Conservation (phyloP, 2,113 vertebrate species). For the Petrocephalus microphthalmus region DNA sequence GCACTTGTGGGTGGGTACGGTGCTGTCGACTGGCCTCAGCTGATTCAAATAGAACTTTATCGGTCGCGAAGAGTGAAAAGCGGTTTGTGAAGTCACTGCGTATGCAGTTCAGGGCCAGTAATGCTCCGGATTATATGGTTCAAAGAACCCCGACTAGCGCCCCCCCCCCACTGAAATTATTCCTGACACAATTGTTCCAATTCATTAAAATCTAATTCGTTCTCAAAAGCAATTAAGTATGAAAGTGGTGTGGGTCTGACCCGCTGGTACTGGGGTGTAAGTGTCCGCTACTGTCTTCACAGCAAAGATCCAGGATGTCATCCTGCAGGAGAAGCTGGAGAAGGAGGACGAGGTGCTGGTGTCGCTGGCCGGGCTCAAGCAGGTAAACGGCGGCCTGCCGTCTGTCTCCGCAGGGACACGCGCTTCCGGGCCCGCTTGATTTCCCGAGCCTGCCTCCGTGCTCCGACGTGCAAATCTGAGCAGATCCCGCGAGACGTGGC, state of each 20-base stretch:
- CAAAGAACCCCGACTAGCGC: background rate
- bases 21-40: background rate
- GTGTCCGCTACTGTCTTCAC: slow-evolving; percentile 1
- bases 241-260: background rate
- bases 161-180: background rate
- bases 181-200: background rate
- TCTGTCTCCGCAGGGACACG: background rate
- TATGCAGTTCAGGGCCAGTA: background rate
- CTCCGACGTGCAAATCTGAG: too few species aligned
- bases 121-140: background rate
- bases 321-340: slow-evolving; percentile 84
- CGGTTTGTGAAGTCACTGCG: background rate
- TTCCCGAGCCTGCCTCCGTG: background rate
- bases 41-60: background rate
- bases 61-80: background rate
- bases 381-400: slow-evolving; percentile 55
- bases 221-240: background rate
- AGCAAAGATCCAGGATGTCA: slow-evolving; percentile 97
- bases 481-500: background rate
- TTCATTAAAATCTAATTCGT: background rate
- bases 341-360: slow-evolving; percentile 96
- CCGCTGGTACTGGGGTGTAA: background rate
- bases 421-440: background rate
- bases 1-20: background rate
- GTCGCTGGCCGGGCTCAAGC: slow-evolving; percentile 91